Evolutionary conservation across 2,888 invertebrate genomes (phyloP).

Genomic region (Scaptomyza polygonia): DNA sequence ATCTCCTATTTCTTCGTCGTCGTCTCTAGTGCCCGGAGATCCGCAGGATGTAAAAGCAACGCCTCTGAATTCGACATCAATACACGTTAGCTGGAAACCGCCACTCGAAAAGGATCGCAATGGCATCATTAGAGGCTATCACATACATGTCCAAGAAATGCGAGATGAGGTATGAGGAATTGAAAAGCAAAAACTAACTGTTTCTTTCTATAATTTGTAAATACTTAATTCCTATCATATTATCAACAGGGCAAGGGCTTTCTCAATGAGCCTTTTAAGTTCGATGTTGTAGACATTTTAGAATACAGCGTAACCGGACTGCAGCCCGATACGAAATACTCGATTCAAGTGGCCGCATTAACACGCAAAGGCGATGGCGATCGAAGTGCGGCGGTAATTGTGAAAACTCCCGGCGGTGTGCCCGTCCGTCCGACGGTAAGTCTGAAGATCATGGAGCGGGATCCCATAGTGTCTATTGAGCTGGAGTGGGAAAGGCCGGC

Average conservation of each 20-base stretch:
- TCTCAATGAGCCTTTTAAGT: slow-evolving; percentile 94
- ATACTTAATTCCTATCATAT: not conserved
- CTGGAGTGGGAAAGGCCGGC: slow-evolving; percentile 96
- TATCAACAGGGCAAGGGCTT: slow-evolving; percentile 86
- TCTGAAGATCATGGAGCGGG: slow-evolving; percentile 92
- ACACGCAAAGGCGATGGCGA: slow-evolving; percentile 99
- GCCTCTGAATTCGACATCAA: slow-evolving; percentile 97
- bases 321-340: slow-evolving; percentile 97
- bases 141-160: slow-evolving; percentile 96
- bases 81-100: slow-evolving; percentile 97
- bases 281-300: slow-evolving; percentile 92
- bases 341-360: slow-evolving; percentile 96
- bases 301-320: slow-evolving; percentile 94
- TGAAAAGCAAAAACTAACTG: not conserved
- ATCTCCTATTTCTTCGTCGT: slow-evolving; percentile 54
- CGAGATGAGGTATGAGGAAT: slow-evolving; percentile 89
- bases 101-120: slow-evolving; percentile 96
- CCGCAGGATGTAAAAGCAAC: slow-evolving; percentile 96
- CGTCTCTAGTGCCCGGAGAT: slow-evolving; percentile 95
- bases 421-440: slow-evolving; percentile 93
- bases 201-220: not conserved
- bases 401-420: slow-evolving; percentile 97
- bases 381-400: slow-evolving; percentile 92
- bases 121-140: slow-evolving; percentile 98
- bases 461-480: slow-evolving; percentile 94